Evolutionary conservation across 2,888 invertebrate genomes (phyloP).

Genomic region (Halictus quadricinctus): DNA sequence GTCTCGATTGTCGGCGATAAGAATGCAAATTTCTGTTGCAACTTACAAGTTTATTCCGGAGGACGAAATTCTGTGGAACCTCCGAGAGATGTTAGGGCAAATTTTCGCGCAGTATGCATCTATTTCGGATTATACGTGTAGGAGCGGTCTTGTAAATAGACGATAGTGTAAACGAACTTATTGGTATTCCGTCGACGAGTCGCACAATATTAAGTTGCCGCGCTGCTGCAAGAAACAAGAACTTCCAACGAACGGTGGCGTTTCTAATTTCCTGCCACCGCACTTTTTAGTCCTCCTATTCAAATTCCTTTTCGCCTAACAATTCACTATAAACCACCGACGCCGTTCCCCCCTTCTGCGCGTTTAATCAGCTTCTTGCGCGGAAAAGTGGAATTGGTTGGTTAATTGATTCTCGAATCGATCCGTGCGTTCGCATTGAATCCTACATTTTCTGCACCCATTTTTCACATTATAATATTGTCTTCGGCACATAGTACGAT

Average conservation of each 20-base stretch:
- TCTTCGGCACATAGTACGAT: neutral
- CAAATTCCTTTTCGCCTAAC: slow-evolving; percentile 4
- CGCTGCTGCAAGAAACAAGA: neutral
- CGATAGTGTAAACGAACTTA: neutral
- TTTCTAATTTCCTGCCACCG: neutral
- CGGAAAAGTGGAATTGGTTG: neutral
- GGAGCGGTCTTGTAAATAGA: neutral
- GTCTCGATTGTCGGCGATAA: no score
- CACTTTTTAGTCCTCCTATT: slow-evolving; percentile 8
- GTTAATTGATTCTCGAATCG: neutral
- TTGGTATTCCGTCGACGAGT: slow-evolving; percentile 3
- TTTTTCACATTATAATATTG: neutral
- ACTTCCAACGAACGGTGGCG: neutral
- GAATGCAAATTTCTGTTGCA: neutral
- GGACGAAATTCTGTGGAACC: neutral
- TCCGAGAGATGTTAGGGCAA: neutral
- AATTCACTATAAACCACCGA: neutral
- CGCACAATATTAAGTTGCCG: neutral
- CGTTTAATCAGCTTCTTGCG: neutral
- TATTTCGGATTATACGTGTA: neutral
- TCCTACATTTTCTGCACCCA: neutral
- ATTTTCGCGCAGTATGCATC: neutral
- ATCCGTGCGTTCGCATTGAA: neutral
- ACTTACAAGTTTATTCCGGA: neutral
- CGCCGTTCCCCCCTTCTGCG: neutral